Evolutionary conservation across 2,888 invertebrate genomes (phyloP).

Genomic region (Eledona agricola): DNA sequence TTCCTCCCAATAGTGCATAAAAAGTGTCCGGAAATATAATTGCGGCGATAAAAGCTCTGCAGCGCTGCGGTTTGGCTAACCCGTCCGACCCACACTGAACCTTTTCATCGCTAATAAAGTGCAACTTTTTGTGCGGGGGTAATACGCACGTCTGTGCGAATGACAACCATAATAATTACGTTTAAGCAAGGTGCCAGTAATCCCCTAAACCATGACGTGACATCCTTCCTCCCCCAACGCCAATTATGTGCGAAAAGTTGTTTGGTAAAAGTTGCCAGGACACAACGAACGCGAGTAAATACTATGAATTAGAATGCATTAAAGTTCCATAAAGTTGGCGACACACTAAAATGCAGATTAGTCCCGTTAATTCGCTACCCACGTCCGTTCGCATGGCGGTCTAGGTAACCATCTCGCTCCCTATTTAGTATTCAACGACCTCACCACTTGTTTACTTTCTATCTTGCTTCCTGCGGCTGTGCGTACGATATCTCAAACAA

Average conservation of each 20-base stretch:
- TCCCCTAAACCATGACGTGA: conserved; percentile 23
- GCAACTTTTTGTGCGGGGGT: conserved; percentile 7
- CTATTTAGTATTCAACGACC: conserved; percentile 56
- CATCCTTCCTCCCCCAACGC: conserved; percentile 8
- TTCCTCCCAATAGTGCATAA: no score
- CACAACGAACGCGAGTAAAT: conserved; percentile 41
- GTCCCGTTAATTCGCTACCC: conserved; percentile 51
- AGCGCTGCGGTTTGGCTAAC: conserved; percentile 13
- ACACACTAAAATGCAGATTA: conserved; percentile 56
- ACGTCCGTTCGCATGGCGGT: conserved; percentile 40
- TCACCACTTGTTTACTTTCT: conserved; percentile 55
- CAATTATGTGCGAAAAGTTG: conserved; percentile 32
- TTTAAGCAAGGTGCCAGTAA: conserved; percentile 18
- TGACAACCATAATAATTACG: conserved; percentile 18
- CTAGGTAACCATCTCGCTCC: conserved; percentile 42
- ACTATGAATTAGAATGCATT: conserved; percentile 54
- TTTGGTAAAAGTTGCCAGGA: conserved; percentile 40
- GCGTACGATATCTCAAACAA: conserved; percentile 35
- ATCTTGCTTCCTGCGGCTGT: conserved; percentile 25
- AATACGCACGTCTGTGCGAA: not conserved
- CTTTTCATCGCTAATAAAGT: conserved; percentile 13
- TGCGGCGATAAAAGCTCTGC: conserved; percentile 9
- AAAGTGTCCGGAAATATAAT: conserved; percentile 1
- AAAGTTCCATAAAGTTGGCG: conserved; percentile 55
- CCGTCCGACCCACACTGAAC: conserved; percentile 8